Conservation (phyloP, 1,140 invertebrate species). For the Tribolium madens region DNA sequence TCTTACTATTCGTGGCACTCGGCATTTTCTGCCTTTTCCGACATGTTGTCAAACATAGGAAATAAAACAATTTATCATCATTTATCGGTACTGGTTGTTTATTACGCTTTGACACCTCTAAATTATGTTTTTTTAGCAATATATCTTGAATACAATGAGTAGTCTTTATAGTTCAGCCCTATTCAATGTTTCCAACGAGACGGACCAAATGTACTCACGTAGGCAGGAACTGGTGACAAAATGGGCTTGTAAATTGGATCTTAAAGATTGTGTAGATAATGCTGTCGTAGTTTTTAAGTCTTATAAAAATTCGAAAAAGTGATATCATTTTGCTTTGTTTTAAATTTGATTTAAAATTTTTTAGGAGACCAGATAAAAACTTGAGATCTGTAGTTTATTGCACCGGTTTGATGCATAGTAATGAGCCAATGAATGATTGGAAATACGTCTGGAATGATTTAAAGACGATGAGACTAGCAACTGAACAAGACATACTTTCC, state of each 20-base stretch:
- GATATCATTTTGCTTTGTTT: neutral
- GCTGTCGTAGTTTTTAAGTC: slow-evolving; percentile 58
- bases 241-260: slow-evolving; percentile 69
- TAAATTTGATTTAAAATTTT: neutral
- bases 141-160: slow-evolving; percentile 38
- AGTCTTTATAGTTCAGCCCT: slow-evolving; percentile 35
- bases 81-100: slow-evolving; percentile 49
- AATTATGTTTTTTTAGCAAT: slow-evolving; percentile 46
- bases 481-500: slow-evolving; percentile 70
- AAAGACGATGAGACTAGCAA: slow-evolving; percentile 66
- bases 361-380: slow-evolving; percentile 67
- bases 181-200: slow-evolving; percentile 52
- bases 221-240: slow-evolving; percentile 65
- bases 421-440: slow-evolving; percentile 63
- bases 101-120: neutral
- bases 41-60: slow-evolving; percentile 63
- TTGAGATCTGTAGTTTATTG: slow-evolving; percentile 72
- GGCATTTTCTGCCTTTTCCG: slow-evolving; percentile 70
- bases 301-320: neutral
- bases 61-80: slow-evolving; percentile 57
- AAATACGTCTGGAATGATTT: slow-evolving; percentile 68
- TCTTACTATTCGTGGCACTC: slow-evolving; percentile 76
- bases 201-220: slow-evolving; percentile 61
- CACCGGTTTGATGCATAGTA: slow-evolving; percentile 64
- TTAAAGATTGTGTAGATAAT: slow-evolving; percentile 65